Base-by-base conservation (phyloP, 2,888 invertebrate genomes). In the Brenthis daphne region DNA sequence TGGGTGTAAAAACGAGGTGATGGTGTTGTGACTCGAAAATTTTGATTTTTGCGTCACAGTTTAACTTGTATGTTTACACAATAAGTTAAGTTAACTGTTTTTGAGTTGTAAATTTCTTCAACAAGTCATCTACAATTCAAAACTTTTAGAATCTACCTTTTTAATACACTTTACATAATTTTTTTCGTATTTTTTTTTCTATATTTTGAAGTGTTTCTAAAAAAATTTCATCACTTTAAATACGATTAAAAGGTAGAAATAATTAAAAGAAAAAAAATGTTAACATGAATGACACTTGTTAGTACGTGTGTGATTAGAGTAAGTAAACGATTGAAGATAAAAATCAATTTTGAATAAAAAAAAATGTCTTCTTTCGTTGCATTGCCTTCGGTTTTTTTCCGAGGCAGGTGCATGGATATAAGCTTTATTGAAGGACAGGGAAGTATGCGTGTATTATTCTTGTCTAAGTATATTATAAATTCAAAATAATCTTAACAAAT, bases 391-490 rank as follows among this genome's bases (percentile, higher is more conserved):
- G 79, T 80, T 80, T 73, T 29, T 74, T 68, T 81, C 80, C 76
- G 81, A 82, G 80, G 82, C 77, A 79, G 76, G 64, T 86, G 91
- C 91, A 92, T 91, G 91, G 85, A 75, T 79, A n/a, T 67, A 66
- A 83, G 82, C 85, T 89, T 90, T 90, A 80, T 76, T 77, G 85
- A 89, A 89, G 90, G 89, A 88, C 89, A 88, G 85, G 88, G 89
- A 89, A 84, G 86, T 86, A 85, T 88, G 89, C 82, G 72, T 58
- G 55, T 24, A 58, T 55, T 64, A 51, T 67, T 58, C 33, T 65
- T 65, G 16, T 2, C 16, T 53, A 53, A 53, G 51, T 53, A n/a
- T 20, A 48, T 16, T 48, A 33, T 14, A 50, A 43, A 64, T 50
- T 11, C 14, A 47, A 16, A 16, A 14, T 33, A n/a, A 61, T 53